Base-by-base conservation (phyloP, 1,140 invertebrate genomes). In the Mya arenaria region DNA sequence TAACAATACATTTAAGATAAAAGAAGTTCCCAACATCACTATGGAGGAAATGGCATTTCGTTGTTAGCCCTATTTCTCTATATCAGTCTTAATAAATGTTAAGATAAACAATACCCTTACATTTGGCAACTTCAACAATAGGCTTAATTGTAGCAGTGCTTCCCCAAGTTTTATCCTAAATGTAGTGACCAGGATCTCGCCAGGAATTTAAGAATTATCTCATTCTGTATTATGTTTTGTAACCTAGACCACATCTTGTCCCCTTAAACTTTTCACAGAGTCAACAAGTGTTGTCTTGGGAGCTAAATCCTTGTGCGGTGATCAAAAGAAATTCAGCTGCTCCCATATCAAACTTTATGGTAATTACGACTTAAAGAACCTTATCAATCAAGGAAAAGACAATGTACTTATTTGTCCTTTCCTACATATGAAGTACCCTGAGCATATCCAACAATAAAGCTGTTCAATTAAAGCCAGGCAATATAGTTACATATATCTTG, bases 1-100 rank as follows among this genome's bases (percentile, higher is more conserved):
- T 80, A 80, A 80, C 77, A 80, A 80, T 80, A 80, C 77, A 80
- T 80, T 80, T 80, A 80, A 80, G 77, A 80, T 80, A 80, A 80
- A 80, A 80, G 77, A 44, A 32, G 30, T n/a, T 25, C 34, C 55
- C 44, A 25, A 37, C 77, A 80, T 80, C 77, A 60, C 77, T 39
- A 69, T 80, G 77, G 77, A 28, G 32, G 65, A 60, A 80, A 80
- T 71, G 77, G 77, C 77, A 80, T 80, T 80, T 80, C 41, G 66
- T 62, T 56, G 77, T 71, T n/a, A 80, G 77, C 60, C 77, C 77
- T 62, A 80, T 80, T 68, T 80, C 62, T 80, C 56, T 68, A 71
- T 80, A 69, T 80, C 55, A 71, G 48, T 52, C 65, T 41, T 65
- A 55, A 69, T 71, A 71, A 69, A 69, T 62, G 75, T 39, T 65